Percentiles rank a stretch among this genome's conserved stretches.
Evolutionary conservation across 2,888 invertebrate genomes (phyloP).

Genomic region (Lottia gigantea): DNA sequence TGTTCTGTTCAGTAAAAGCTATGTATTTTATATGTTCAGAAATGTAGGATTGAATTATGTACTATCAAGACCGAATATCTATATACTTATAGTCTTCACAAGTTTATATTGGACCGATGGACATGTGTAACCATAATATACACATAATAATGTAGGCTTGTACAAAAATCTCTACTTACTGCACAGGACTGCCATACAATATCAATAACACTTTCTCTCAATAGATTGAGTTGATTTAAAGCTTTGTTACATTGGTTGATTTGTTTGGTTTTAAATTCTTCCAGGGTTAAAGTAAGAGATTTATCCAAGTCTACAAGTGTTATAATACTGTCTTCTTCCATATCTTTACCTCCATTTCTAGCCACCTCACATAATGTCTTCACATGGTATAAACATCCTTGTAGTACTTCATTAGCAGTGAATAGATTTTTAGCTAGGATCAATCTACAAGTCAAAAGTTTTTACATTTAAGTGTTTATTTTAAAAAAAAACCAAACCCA

Average conservation of each 20-base stretch:
- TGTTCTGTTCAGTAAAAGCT: too few species aligned
- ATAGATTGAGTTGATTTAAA: slow-evolving; percentile 47
- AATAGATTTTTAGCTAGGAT: slow-evolving; percentile 57
- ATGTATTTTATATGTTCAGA: too few species aligned
- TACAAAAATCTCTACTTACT: slow-evolving; percentile 45
- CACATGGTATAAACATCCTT: slow-evolving; percentile 65
- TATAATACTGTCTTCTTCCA: slow-evolving; percentile 50
- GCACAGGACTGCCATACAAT: slow-evolving; percentile 66
- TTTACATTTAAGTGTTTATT: too few species aligned
- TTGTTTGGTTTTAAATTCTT: slow-evolving; percentile 58
- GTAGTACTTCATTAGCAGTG: slow-evolving; percentile 64
- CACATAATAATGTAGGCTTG: too few species aligned
- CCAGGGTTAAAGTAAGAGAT: slow-evolving; percentile 51
- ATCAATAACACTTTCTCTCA: slow-evolving; percentile 59
- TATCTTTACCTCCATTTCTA: slow-evolving; percentile 45
- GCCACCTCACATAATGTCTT: slow-evolving; percentile 63
- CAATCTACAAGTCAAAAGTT: slow-evolving; percentile 41
- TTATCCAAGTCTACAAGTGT: slow-evolving; percentile 56
- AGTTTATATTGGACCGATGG: background rate
- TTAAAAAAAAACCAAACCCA: too few species aligned
- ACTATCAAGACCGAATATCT: too few species aligned
- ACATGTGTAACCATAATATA: too few species aligned
- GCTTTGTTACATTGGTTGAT: slow-evolving; percentile 48
- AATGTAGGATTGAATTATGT: too few species aligned
- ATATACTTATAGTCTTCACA: too few species aligned